A percentile compares a stretch with the other conserved stretches of the same genome.
phyloP scores from a whole-genome alignment of 2,888 invertebrate species.

The Athalia cordata region DNA sequence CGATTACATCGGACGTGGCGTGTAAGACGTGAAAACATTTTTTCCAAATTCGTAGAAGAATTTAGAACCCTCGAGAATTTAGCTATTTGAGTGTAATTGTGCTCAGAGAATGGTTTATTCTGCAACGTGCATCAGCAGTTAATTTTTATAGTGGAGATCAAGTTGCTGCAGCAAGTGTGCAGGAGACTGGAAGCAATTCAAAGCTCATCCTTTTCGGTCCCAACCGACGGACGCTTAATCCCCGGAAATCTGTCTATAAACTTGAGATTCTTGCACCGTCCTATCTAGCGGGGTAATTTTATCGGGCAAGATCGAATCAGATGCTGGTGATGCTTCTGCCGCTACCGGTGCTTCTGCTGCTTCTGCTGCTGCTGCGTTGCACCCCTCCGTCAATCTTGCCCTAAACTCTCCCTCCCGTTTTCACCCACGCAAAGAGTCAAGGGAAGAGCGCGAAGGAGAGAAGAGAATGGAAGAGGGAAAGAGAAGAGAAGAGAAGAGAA shows the following conservation, averaged over 20 bases:
- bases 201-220: constrained; percentile 32
- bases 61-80: too few relatives aligned
- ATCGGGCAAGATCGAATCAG: constrained; percentile 65
- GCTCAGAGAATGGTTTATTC: neutral
- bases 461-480: constrained; percentile 54
- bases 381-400: constrained; percentile 44
- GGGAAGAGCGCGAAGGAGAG: constrained; percentile 52
- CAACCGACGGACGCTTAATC: constrained; percentile 28
- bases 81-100: neutral
- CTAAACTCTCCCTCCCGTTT: constrained; percentile 38
- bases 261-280: constrained; percentile 42
- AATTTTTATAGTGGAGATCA: neutral
- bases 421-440: constrained; percentile 49
- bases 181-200: constrained; percentile 33
- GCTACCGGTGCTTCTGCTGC: too few relatives aligned
- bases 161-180: neutral
- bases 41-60: too few relatives aligned
- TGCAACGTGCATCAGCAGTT: neutral
- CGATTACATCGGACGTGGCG: too few relatives aligned
- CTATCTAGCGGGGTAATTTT: constrained; percentile 59
- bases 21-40: too few relatives aligned
- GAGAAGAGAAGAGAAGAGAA: constrained; percentile 51
- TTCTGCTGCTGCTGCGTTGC: constrained; percentile 6
- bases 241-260: constrained; percentile 42
- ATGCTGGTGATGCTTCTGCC: constrained; percentile 21